Evolutionary conservation across 2,797 vertebrate species (phyloP).

Genomic region (Potorous gilbertii): DNA sequence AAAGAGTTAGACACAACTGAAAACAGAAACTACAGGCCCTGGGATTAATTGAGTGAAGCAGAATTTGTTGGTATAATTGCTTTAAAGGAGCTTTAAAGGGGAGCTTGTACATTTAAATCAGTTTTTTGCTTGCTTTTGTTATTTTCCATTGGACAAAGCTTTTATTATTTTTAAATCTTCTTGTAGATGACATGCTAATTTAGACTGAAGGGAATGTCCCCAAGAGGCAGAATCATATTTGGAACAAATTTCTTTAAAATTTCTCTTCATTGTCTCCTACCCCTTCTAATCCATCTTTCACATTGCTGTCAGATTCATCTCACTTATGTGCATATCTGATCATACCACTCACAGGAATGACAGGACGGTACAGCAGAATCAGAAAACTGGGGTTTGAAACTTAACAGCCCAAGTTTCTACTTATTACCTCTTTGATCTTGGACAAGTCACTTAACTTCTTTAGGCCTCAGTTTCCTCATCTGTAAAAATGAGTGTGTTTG

Average conservation of each 20-base stretch:
- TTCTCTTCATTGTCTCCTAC: neutral
- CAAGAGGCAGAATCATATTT: neutral
- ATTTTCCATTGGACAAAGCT: neutral
- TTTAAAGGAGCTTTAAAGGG: neutral
- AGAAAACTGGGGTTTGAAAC: neutral
- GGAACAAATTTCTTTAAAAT: neutral
- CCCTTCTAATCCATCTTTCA: neutral
- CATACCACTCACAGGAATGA: neutral
- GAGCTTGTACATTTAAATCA: neutral
- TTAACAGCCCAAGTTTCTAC: neutral
- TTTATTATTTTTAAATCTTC: neutral
- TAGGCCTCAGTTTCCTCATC: neutral
- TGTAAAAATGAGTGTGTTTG: neutral
- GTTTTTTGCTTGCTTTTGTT: neutral
- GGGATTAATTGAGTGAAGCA: neutral
- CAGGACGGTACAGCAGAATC: neutral
- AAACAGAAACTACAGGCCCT: neutral
- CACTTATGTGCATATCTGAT: neutral
- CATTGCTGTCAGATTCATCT: neutral
- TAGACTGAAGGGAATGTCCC: neutral
- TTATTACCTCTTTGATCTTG: neutral
- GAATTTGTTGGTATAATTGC: neutral
- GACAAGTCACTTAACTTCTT: neutral
- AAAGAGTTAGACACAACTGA: neutral
- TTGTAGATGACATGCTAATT: neutral